Evolutionary conservation across 2,888 invertebrate genomes (phyloP).

Genomic region (Lutraria lutraria): DNA sequence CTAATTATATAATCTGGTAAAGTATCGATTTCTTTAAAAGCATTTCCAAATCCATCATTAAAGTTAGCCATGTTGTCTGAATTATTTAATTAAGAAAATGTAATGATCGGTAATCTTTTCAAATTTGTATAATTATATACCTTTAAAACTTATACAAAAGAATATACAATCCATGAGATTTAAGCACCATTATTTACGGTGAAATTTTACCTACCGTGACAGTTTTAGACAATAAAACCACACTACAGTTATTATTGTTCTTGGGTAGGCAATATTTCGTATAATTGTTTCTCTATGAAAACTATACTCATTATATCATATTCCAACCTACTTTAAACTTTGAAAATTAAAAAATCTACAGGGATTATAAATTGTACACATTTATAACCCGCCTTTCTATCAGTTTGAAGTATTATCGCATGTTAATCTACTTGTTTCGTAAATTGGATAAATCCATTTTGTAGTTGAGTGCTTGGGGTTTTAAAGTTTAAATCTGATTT

Average conservation of each 20-base stretch:
- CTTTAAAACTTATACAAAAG: neutral
- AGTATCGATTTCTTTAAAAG: too few relatives aligned
- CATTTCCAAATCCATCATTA: too few relatives aligned
- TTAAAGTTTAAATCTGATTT: neutral
- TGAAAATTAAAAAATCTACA: neutral
- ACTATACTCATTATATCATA: neutral
- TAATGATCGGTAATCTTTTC: too few relatives aligned
- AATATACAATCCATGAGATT: neutral
- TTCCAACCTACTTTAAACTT: neutral
- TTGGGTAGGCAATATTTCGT: neutral
- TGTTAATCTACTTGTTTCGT: neutral
- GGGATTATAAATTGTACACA: neutral
- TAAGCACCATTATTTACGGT: neutral
- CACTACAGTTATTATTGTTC: neutral
- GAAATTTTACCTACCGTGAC: slow-evolving; percentile 10
- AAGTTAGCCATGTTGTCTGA: too few relatives aligned
- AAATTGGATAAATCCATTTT: neutral
- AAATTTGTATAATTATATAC: neutral
- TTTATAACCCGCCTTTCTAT: neutral
- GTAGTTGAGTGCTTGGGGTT: neutral
- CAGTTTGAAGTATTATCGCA: neutral
- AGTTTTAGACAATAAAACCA: neutral
- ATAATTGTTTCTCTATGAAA: neutral
- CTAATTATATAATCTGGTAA: too few relatives aligned
- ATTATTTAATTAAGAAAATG: too few relatives aligned